Conservation (phyloP, 2,113 vertebrate species). For the Clarias macrocephalus region DNA sequence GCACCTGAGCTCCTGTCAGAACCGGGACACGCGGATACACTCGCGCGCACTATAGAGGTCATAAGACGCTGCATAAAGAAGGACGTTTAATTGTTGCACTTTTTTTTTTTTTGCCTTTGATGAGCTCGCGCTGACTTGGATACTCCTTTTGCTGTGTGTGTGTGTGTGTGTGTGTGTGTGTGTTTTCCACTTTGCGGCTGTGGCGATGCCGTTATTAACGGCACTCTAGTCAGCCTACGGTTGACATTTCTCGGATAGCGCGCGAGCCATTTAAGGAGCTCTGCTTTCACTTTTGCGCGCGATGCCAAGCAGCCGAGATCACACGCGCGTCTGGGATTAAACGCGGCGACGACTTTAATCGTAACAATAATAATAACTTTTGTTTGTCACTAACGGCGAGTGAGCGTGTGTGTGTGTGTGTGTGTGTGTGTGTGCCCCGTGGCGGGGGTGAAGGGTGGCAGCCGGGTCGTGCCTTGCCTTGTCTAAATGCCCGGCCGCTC, state of each 20-base stretch:
- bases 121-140: constrained; percentile 6
- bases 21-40: too few species aligned
- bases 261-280: constrained; percentile 6
- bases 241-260: constrained; percentile 16
- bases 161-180: too few species aligned
- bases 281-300: constrained; percentile 8
- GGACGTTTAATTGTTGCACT: background rate
- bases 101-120: background rate
- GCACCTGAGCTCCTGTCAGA: constrained; percentile 39
- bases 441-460: background rate
- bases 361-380: background rate
- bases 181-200: background rate
- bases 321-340: background rate
- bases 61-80: background rate
- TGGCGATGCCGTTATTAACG: constrained; percentile 24
- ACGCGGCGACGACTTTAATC: background rate
- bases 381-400: background rate
- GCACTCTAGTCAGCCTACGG: constrained; percentile 5
- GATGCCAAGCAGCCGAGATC: background rate
- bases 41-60: background rate
- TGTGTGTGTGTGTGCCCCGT: background rate
- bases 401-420: background rate
- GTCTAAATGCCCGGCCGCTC: constrained; percentile 59
- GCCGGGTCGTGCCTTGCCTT: background rate
- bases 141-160: background rate